Evolutionary conservation across 1,140 invertebrate genomes (phyloP).

Genomic region (Potamilus streckersoni): DNA sequence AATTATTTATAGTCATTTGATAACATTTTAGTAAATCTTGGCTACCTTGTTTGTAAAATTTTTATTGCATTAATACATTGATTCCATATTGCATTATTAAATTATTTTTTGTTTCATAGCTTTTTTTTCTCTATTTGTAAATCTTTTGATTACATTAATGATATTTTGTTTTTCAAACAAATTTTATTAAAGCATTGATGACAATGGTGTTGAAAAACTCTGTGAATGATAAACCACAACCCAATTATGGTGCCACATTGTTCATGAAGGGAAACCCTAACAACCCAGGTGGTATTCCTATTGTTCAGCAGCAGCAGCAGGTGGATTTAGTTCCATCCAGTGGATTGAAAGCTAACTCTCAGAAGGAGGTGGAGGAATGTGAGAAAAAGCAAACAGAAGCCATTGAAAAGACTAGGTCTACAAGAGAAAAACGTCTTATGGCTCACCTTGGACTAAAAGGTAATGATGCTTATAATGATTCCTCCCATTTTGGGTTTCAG

Average conservation of each 20-base stretch:
- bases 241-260: slow-evolving; percentile 19
- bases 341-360: too few species aligned
- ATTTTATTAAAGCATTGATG: slow-evolving; percentile 15
- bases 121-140: too few species aligned
- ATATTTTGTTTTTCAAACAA: too few species aligned
- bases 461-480: slow-evolving; percentile 6
- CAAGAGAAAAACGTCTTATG: slow-evolving; percentile 53
- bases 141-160: too few species aligned
- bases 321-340: too few species aligned
- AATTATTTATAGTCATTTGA: too few species aligned
- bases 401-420: slow-evolving; percentile 25
- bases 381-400: background rate
- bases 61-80: too few species aligned
- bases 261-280: slow-evolving; percentile 7
- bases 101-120: too few species aligned
- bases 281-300: background rate
- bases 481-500: background rate
- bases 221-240: slow-evolving; percentile 1
- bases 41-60: too few species aligned
- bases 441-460: slow-evolving; percentile 60
- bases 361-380: slow-evolving; percentile 3
- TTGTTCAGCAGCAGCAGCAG: too few species aligned
- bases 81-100: too few species aligned
- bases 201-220: slow-evolving; percentile 18
- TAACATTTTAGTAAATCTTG: too few species aligned